phyloP scores from a whole-genome alignment of 2,797 vertebrate species.

The Gadopsis bispinosus region DNA sequence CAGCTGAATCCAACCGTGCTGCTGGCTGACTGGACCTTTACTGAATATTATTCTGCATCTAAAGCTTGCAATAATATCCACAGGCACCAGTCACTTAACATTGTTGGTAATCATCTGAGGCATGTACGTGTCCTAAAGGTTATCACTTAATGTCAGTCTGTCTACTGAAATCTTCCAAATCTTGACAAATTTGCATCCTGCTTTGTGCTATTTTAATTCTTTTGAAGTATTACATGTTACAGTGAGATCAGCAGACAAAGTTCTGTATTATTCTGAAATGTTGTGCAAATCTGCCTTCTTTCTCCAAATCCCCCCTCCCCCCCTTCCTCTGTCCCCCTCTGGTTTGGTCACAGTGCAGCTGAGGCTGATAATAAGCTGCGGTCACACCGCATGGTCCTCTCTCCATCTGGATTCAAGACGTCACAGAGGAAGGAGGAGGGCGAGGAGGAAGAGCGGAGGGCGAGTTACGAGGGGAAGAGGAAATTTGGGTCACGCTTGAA shows the following conservation, averaged over 20 bases:
- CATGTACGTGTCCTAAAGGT: too few species aligned
- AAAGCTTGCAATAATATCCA: background rate
- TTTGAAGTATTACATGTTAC: background rate
- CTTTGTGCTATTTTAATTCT: background rate
- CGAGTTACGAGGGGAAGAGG: constrained; percentile 31
- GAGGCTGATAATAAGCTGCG: constrained; percentile 53
- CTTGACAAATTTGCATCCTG: too few species aligned
- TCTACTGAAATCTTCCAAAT: background rate
- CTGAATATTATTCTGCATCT: background rate
- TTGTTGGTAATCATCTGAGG: background rate
- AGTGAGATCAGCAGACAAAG: background rate
- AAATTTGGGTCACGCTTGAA: constrained; percentile 79
- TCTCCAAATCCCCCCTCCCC: background rate
- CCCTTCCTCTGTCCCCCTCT: background rate
- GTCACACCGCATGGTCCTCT: constrained; percentile 39
- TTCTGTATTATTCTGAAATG: background rate
- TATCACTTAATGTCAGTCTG: background rate
- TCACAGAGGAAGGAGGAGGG: constrained; percentile 24
- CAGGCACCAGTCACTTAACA: background rate
- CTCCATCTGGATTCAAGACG: constrained; percentile 57
- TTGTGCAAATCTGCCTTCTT: constrained; percentile 6
- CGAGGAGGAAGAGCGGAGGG: constrained; percentile 19
- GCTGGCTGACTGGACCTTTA: background rate
- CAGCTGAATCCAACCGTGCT: background rate
- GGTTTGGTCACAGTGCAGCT: constrained; percentile 29